phyloP scores from a whole-genome alignment of 1,140 invertebrate genomes.

The Temnothorax curvispinosus region DNA sequence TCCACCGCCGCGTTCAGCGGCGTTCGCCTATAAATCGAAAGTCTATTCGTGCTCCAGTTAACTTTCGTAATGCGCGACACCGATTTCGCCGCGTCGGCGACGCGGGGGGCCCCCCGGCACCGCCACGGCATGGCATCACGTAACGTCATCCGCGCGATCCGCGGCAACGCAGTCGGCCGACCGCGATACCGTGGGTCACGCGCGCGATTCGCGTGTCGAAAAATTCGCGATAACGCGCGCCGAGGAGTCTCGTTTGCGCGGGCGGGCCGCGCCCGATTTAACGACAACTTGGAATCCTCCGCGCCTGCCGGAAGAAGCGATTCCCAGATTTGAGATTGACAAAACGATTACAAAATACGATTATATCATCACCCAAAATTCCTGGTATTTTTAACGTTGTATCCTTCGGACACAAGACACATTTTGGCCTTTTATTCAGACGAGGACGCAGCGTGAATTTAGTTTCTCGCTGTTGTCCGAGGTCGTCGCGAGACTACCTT shows the following conservation, averaged over 20 bases:
- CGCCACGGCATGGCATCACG: neutral
- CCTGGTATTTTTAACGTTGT: neutral
- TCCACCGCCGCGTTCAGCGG: neutral
- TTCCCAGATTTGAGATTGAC: conserved; percentile 32
- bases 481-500: neutral
- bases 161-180: conserved; percentile 25
- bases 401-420: neutral
- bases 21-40: conserved; percentile 70
- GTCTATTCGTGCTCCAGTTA: conserved; percentile 76
- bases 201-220: neutral
- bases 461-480: neutral
- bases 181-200: neutral
- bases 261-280: neutral
- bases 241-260: too few relatives aligned
- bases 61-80: conserved; percentile 71
- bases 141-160: conserved; percentile 37
- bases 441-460: neutral
- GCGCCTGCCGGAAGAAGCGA: neutral
- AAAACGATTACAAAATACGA: neutral
- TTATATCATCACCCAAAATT: conserved; percentile 13
- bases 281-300: neutral
- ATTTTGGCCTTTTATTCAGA: neutral
- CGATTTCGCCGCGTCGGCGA: conserved; percentile 68
- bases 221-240: neutral
- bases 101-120: neutral